These are phyloP conservation scores for Bombus waltoni DNA, from an alignment of 1,140 invertebrate species.

Conservation along the genomic window DNA sequence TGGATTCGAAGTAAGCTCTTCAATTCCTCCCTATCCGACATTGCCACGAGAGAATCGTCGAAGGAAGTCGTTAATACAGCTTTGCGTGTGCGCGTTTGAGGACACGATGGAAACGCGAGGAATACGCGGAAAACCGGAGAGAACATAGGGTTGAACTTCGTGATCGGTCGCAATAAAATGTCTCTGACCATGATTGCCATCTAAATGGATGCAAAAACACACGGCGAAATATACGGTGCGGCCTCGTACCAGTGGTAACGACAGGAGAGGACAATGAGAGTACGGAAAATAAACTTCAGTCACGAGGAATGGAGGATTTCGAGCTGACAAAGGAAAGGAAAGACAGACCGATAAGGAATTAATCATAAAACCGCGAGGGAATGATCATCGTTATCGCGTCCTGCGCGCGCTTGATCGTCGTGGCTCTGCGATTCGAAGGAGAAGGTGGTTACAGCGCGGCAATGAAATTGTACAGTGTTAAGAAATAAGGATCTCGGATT, in stretches of 20 bases:
- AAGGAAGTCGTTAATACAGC: slow-evolving; percentile 9
- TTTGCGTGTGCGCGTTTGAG: slow-evolving; percentile 4
- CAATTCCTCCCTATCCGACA: slow-evolving; percentile 13
- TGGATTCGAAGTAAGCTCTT: background rate
- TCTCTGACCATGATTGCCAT: slow-evolving; percentile 59
- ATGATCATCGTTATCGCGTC: slow-evolving; percentile 23
- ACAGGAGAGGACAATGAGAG: background rate
- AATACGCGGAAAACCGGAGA: slow-evolving; percentile 18
- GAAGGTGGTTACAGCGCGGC: background rate
- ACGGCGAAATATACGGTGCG: background rate
- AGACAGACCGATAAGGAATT: slow-evolving; percentile 34
- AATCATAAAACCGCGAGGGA: slow-evolving; percentile 44
- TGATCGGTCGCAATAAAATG: slow-evolving; percentile 67
- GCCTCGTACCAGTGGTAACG: slow-evolving; percentile 15
- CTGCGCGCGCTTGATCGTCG: background rate
- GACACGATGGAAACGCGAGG: slow-evolving; percentile 16
- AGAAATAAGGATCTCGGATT: background rate
- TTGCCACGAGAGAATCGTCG: background rate
- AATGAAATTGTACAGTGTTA: background rate
- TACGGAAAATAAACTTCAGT: slow-evolving; percentile 36
- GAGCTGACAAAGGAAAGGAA: background rate
- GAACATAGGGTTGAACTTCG: slow-evolving; percentile 38
- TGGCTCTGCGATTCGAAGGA: background rate
- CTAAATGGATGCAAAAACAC: slow-evolving; percentile 68
- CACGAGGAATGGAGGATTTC: slow-evolving; percentile 38